phyloP scores from a whole-genome alignment of 2,113 vertebrate genomes.

The Macrotus californicus region DNA sequence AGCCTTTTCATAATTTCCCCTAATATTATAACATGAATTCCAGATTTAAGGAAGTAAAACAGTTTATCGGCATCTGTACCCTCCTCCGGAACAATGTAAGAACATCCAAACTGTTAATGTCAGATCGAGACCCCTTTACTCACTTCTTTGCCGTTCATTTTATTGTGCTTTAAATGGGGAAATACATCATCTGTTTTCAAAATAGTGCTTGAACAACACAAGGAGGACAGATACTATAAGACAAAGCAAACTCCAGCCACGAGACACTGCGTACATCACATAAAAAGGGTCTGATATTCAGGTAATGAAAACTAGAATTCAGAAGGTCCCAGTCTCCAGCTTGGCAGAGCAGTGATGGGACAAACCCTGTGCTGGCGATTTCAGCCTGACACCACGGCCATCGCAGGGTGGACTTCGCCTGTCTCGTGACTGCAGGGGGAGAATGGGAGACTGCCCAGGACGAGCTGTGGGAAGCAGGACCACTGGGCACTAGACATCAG shows the following conservation, averaged over 20 bases:
- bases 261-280: conserved; percentile 80
- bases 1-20: background rate
- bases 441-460: conserved; percentile 60
- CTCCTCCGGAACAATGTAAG: background rate
- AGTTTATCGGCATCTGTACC: background rate
- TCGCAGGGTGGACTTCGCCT: conserved; percentile 72
- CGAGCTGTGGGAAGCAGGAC: conserved; percentile 63
- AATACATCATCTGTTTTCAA: conserved; percentile 88
- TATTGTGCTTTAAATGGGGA: conserved; percentile 85
- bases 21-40: background rate
- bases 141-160: conserved; percentile 81
- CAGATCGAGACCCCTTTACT: conserved; percentile 55
- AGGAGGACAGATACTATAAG: conserved; percentile 83
- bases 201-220: conserved; percentile 86
- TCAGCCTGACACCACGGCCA: conserved; percentile 72
- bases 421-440: conserved; percentile 63
- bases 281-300: conserved; percentile 82
- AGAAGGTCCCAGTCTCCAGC: conserved; percentile 82
- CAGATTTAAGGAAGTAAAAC: background rate
- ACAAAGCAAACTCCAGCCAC: conserved; percentile 85
- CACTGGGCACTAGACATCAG: conserved; percentile 62
- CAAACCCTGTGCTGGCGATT: conserved; percentile 76
- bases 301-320: conserved; percentile 83
- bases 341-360: conserved; percentile 80
- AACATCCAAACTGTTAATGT: background rate